Percentiles rank a stretch among this genome's conserved stretches.
Evolutionary conservation across 2,797 vertebrate species (phyloP).

Genomic region (Urocyon cinereoargenteus): DNA sequence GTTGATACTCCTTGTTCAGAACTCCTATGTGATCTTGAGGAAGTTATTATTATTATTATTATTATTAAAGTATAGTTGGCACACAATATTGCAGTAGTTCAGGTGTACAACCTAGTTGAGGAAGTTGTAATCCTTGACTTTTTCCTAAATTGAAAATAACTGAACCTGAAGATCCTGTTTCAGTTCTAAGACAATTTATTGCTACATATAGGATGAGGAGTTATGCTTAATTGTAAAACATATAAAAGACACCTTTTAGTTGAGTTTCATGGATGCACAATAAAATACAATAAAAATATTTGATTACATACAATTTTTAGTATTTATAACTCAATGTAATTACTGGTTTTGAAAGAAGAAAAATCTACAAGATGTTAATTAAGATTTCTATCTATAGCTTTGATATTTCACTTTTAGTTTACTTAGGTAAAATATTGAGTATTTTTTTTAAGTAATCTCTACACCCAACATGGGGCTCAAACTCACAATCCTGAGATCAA

Average conservation of each 20-base stretch:
- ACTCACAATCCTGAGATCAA: neutral
- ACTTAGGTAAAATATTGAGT: constrained; percentile 11
- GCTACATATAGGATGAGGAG: neutral
- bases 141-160: neutral
- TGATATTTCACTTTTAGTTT: constrained; percentile 51
- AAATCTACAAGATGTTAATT: neutral
- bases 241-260: constrained; percentile 1
- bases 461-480: neutral
- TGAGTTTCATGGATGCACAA: neutral
- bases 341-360: neutral
- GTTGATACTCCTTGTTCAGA: neutral
- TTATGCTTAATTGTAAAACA: neutral
- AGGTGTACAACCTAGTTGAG: neutral
- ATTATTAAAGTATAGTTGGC: neutral
- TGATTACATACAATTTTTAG: neutral
- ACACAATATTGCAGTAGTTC: neutral
- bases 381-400: constrained; percentile 56
- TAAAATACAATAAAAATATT: neutral
- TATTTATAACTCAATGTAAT: constrained; percentile 13
- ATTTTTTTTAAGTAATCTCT: neutral
- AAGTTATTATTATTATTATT: neutral
- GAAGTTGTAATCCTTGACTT: neutral
- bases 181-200: neutral
- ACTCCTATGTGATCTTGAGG: neutral
- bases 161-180: neutral